phyloP scores from a whole-genome alignment of 1,140 invertebrate species.

The Trichoplusia ni region DNA sequence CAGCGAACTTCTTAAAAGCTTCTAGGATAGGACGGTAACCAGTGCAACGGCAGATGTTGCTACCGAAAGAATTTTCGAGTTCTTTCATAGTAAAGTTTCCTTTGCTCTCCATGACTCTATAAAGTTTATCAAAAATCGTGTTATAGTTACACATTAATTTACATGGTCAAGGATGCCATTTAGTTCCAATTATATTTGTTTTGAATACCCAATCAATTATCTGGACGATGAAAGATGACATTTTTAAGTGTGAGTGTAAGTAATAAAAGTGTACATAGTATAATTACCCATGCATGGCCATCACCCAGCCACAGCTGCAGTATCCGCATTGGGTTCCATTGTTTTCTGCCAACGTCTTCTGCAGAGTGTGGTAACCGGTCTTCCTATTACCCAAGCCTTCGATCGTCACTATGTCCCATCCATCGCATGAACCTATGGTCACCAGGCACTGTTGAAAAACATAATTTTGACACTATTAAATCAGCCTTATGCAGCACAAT shows the following conservation, averaged over 20 bases:
- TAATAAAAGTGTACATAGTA: too few relatives aligned
- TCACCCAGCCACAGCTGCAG: constrained; percentile 92
- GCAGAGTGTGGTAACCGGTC: constrained; percentile 87
- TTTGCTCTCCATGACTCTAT: constrained; percentile 51
- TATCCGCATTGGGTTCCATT: constrained; percentile 92
- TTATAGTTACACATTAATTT: neutral
- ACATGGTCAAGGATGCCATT: too few relatives aligned
- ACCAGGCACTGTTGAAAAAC: constrained; percentile 84
- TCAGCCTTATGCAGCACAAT: too few relatives aligned
- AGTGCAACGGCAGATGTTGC: constrained; percentile 91
- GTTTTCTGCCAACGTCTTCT: constrained; percentile 86
- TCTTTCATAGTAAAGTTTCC: constrained; percentile 82
- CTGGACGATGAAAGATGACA: too few relatives aligned
- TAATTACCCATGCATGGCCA: constrained; percentile 84
- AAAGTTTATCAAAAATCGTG: neutral
- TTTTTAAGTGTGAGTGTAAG: too few relatives aligned
- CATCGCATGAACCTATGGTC: constrained; percentile 85
- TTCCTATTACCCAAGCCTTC: constrained; percentile 88
- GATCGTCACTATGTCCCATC: constrained; percentile 88
- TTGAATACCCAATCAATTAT: too few relatives aligned
- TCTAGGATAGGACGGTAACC: constrained; percentile 92
- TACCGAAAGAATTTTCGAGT: constrained; percentile 86
- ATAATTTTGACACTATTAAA: too few relatives aligned
- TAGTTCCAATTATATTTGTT: too few relatives aligned
- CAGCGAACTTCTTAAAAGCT: constrained; percentile 86